A percentile compares a stretch with the other conserved stretches of the same genome.
Evolutionary conservation across 2,888 invertebrate species (phyloP).

Genomic region (Mactromeris polynyma): DNA sequence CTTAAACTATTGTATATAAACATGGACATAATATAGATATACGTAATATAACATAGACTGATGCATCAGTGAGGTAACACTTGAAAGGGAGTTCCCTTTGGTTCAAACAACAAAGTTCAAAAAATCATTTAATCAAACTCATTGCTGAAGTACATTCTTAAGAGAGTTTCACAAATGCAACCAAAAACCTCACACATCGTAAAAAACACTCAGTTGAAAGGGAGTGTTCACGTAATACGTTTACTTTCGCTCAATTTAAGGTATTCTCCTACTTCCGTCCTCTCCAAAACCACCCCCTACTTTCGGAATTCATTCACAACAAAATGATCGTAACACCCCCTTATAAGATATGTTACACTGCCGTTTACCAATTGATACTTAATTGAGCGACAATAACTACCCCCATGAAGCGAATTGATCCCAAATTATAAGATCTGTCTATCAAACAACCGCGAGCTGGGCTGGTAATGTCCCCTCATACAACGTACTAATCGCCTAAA

Average conservation of each 20-base stretch:
- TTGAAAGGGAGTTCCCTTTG: no score
- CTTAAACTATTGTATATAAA: no score
- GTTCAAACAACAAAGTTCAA: neutral
- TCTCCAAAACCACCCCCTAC: constrained; percentile 11
- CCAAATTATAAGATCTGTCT: constrained; percentile 60
- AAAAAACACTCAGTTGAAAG: constrained; percentile 15
- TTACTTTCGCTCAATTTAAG: constrained; percentile 51
- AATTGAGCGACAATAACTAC: constrained; percentile 66
- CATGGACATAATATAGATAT: no score
- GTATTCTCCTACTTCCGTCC: constrained; percentile 45
- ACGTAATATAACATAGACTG: no score
- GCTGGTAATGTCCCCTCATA: constrained; percentile 33
- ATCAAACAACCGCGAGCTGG: constrained; percentile 49
- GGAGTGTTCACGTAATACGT: constrained; percentile 20
- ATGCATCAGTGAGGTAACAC: no score
- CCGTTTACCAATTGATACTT: constrained; percentile 39
- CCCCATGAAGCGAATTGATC: constrained; percentile 57
- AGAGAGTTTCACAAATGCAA: neutral
- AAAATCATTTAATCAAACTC: neutral
- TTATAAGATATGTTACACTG: constrained; percentile 58
- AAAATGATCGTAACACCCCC: constrained; percentile 47
- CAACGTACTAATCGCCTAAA: constrained; percentile 55
- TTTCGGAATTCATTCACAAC: constrained; percentile 43
- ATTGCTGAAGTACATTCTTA: neutral
- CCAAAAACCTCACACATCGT: constrained; percentile 29